Evolutionary conservation across 2,888 invertebrate species (phyloP).

Genomic region (Mythimna impura): DNA sequence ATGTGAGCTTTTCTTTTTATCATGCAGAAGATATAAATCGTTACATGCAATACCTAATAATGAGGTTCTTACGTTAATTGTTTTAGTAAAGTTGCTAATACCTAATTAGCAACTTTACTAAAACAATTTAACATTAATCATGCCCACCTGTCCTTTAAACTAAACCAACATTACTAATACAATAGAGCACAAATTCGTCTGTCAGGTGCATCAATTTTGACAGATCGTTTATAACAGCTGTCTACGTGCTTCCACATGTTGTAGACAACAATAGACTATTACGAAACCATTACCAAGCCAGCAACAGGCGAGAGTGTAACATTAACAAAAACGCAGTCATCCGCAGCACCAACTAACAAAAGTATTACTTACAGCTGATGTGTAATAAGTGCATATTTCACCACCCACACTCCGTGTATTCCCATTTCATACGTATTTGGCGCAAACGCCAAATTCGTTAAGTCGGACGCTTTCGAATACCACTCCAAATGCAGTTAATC

Average conservation of each 20-base stretch:
- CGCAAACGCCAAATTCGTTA: conserved; percentile 77
- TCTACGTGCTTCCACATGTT: conserved; percentile 3
- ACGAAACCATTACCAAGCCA: conserved; percentile 23
- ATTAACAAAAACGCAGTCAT: conserved; percentile 30
- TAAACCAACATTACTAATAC: conserved; percentile 3
- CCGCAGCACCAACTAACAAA: background rate
- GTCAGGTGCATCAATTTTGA: conserved; percentile 27
- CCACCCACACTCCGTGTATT: conserved; percentile 62
- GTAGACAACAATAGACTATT: conserved; percentile 46
- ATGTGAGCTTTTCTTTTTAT: too few relatives aligned
- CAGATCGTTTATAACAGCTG: conserved; percentile 25
- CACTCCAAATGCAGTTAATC: conserved; percentile 75
- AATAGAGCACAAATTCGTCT: conserved; percentile 23
- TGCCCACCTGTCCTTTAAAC: background rate
- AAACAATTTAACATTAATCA: conserved; percentile 1
- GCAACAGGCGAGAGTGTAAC: conserved; percentile 28
- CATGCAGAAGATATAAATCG: too few relatives aligned
- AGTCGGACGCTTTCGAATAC: conserved; percentile 74
- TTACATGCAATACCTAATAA: background rate
- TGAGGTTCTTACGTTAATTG: too few relatives aligned
- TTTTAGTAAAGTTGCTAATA: too few relatives aligned
- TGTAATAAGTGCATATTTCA: conserved; percentile 62
- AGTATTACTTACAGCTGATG: conserved; percentile 9
- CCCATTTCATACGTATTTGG: conserved; percentile 71
- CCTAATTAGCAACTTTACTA: background rate